phyloP scores from a whole-genome alignment of 2,797 vertebrate genomes.

The Rhinatrema bivittatum region DNA sequence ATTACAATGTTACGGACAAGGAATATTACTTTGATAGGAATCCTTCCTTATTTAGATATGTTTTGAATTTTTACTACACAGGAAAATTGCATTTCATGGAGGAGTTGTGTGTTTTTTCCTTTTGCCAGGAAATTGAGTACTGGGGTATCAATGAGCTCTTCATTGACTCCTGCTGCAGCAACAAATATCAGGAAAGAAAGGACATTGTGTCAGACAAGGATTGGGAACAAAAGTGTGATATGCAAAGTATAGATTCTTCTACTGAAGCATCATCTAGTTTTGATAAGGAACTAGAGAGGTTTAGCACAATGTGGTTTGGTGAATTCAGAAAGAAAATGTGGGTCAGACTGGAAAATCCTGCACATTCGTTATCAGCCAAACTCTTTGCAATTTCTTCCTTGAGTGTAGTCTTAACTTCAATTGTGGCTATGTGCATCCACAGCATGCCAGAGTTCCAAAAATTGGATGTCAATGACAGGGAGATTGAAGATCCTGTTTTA shows the following conservation, averaged over 20 bases:
- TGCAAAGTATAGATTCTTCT: conserved; percentile 76
- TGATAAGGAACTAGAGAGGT: conserved; percentile 86
- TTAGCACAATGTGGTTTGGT: conserved; percentile 75
- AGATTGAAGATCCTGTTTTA: conserved; percentile 78
- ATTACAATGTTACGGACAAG: conserved; percentile 78
- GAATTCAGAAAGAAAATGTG: conserved; percentile 81
- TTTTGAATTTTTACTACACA: conserved; percentile 93
- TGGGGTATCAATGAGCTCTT: conserved; percentile 93
- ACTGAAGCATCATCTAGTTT: conserved; percentile 81
- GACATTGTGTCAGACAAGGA: conserved; percentile 71
- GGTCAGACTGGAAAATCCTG: conserved; percentile 90
- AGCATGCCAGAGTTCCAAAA: conserved; percentile 93
- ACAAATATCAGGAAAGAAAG: conserved; percentile 87
- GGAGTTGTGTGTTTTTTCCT: conserved; percentile 91
- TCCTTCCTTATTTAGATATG: conserved; percentile 81
- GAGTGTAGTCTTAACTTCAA: conserved; percentile 85
- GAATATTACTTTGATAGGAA: conserved; percentile 97
- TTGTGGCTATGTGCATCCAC: conserved; percentile 92
- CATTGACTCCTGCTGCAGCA: conserved; percentile 83
- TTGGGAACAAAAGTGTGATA: conserved; percentile 82
- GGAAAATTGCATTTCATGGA: conserved; percentile 94
- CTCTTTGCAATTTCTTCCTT: conserved; percentile 83
- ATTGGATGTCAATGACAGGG: conserved; percentile 67
- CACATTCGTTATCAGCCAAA: conserved; percentile 79
- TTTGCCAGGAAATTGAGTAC: conserved; percentile 96